Conservation (phyloP, 2,113 vertebrate species). For the Azemiops feae region DNA sequence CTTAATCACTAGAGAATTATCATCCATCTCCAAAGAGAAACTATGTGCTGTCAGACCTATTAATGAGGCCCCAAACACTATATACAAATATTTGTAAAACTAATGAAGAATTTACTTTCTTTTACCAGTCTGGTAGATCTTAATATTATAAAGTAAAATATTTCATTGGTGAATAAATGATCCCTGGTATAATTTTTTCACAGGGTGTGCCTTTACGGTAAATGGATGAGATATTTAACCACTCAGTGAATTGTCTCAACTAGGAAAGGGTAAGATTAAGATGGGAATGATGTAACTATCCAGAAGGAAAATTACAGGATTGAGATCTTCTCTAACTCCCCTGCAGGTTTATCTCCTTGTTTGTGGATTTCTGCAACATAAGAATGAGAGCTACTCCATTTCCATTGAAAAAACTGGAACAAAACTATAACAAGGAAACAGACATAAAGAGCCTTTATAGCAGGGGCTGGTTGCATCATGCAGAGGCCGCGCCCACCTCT, state of each 20-base stretch:
- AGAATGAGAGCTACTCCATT: background rate
- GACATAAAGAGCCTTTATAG: conserved; percentile 9
- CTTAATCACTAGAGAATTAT: conserved; percentile 31
- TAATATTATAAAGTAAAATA: background rate
- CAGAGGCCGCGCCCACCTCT: no score
- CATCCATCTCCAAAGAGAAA: background rate
- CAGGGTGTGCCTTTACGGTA: conserved; percentile 30
- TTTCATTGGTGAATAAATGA: conserved; percentile 9
- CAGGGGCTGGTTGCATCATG: no score
- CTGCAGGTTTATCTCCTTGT: conserved; percentile 33
- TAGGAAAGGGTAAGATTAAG: background rate
- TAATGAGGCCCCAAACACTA: conserved; percentile 57
- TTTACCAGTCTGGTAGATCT: background rate
- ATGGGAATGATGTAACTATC: conserved; percentile 47
- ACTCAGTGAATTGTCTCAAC: background rate
- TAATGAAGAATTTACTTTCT: conserved; percentile 35
- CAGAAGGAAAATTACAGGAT: conserved; percentile 27
- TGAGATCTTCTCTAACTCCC: conserved; percentile 39
- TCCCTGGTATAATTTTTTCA: conserved; percentile 40
- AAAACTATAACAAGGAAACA: conserved; percentile 20
- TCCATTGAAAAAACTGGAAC: background rate
- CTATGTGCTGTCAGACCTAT: conserved; percentile 46
- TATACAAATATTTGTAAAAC: conserved; percentile 61
- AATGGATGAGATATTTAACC: conserved; percentile 47
- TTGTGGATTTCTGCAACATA: conserved; percentile 34